Base-by-base conservation (phyloP, 1,140 invertebrate species). In the Littorina saxatilis region DNA sequence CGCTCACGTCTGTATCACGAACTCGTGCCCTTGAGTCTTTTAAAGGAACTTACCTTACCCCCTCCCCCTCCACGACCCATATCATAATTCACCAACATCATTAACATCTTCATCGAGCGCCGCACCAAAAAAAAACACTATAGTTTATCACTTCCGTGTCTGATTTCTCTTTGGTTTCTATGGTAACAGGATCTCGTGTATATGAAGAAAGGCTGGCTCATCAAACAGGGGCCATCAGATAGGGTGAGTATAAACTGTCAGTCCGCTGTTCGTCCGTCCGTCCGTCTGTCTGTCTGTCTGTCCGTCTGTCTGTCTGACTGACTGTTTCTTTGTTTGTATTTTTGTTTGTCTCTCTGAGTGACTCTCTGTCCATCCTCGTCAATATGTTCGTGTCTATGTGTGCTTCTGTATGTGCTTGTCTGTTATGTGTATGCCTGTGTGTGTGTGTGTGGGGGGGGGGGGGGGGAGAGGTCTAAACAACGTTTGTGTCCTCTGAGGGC, bases 191-290 rank as follows among this genome's bases (percentile, higher is more conserved):
- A 97, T 90, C 93, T 97, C 52, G 93, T 97, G 23, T 96, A 97
- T 88, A 95, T 92, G 87, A 97, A 98, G 92, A 97, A 98, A 91
- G 97, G 97, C 15, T 99, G 97, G 97, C 94, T 98, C 2, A 96
- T 98, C 94, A 95, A 97, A 85, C 95, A 96, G 90, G 95, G 94
- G 32, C 91, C 94, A 39, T 85, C 88, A 47, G 95, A 95, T 63
- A 94, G 94, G 91, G 94, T 94, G 87, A 85, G 83, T 73, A 11
- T n/a, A n/a, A n/a, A n/a, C n/a, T n/a, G n/a, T n/a, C n/a, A n/a
- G n/a, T n/a, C n/a, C n/a, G 52, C 43, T 32, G 13, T 75, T 9
- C 5, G 5, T 73, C 37, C 43, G 70, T 70, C 32, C 20, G 7
- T 70, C n/a, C n/a, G n/a, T n/a, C n/a, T n/a, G n/a, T n/a, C n/a